A percentile compares a stretch with the other conserved stretches of the same genome.
These are phyloP conservation scores for Mungos mungo DNA, from an alignment of 2,113 vertebrate genomes.

Conservation along the genomic window DNA sequence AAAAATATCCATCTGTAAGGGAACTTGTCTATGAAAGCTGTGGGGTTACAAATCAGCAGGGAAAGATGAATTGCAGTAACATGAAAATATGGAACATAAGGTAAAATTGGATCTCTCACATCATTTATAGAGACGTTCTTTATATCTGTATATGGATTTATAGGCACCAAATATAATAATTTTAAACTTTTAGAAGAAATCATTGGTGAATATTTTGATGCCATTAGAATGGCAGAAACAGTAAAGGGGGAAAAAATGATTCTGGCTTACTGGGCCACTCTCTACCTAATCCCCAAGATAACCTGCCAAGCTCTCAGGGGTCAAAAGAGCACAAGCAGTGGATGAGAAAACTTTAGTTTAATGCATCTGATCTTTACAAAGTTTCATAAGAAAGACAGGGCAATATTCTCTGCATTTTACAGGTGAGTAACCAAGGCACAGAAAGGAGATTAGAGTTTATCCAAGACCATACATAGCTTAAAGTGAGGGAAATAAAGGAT, in stretches of 20 bases:
- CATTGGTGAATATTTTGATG: not conserved
- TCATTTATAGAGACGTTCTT: not conserved
- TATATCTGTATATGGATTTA: not conserved
- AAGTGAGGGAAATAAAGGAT: not conserved
- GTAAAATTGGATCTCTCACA: not conserved
- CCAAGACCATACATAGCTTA: not conserved
- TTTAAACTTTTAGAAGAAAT: not conserved
- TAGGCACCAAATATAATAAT: not conserved
- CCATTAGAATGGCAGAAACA: not conserved
- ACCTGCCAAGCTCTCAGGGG: not conserved
- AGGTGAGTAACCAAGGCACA: not conserved
- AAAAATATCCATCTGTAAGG: not conserved
- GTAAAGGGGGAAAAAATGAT: not conserved
- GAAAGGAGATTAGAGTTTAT: not conserved
- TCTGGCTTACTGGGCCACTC: not conserved
- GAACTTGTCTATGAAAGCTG: not conserved
- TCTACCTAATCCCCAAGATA: not conserved
- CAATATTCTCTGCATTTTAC: not conserved
- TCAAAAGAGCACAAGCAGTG: not conserved
- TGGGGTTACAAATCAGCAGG: not conserved
- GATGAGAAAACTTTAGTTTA: not conserved
- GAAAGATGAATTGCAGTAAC: not conserved
- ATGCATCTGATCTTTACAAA: not conserved
- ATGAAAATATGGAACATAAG: not conserved
- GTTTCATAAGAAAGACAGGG: not conserved